Evolutionary conservation across 2,888 invertebrate genomes (phyloP).

Genomic region (Drosophila formosana): DNA sequence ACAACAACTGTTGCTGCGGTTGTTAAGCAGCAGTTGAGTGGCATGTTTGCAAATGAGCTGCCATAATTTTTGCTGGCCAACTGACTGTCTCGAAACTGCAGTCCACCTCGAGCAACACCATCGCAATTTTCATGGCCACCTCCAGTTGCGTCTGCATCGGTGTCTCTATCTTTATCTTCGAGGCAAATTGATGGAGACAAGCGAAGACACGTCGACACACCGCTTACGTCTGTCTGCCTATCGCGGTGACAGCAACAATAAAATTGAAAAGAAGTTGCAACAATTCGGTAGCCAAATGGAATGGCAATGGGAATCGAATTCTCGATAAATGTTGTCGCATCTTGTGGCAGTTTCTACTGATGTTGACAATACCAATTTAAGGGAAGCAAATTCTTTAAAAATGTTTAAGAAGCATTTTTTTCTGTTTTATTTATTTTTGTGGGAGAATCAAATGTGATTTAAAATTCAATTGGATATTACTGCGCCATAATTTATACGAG

Average conservation of each 20-base stretch:
- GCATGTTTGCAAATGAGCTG: slow-evolving; percentile 76
- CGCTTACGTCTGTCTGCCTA: slow-evolving; percentile 53
- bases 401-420: no score
- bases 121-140: not conserved
- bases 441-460: not conserved
- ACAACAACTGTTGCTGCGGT: slow-evolving; percentile 31
- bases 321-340: slow-evolving; percentile 64
- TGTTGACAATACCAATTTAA: slow-evolving; percentile 3
- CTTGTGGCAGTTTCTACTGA: slow-evolving; percentile 4
- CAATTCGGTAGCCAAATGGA: slow-evolving; percentile 70
- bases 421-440: not conserved
- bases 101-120: not conserved
- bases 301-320: slow-evolving; percentile 59
- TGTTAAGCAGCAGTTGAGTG: slow-evolving; percentile 49
- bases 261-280: slow-evolving; percentile 68
- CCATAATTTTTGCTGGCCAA: slow-evolving; percentile 68
- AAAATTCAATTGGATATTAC: slow-evolving; percentile 9
- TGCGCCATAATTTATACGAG: not conserved
- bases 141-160: not conserved
- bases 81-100: slow-evolving; percentile 30
- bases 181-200: slow-evolving; percentile 69
- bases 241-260: slow-evolving; percentile 71
- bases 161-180: slow-evolving; percentile 19
- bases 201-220: slow-evolving; percentile 40
- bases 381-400: no score